Percentiles rank a stretch among this genome's conserved stretches.
These are phyloP conservation scores for Pelecanoides urinatrix DNA, from an alignment of 2,113 vertebrate species.

Conservation along the genomic window DNA sequence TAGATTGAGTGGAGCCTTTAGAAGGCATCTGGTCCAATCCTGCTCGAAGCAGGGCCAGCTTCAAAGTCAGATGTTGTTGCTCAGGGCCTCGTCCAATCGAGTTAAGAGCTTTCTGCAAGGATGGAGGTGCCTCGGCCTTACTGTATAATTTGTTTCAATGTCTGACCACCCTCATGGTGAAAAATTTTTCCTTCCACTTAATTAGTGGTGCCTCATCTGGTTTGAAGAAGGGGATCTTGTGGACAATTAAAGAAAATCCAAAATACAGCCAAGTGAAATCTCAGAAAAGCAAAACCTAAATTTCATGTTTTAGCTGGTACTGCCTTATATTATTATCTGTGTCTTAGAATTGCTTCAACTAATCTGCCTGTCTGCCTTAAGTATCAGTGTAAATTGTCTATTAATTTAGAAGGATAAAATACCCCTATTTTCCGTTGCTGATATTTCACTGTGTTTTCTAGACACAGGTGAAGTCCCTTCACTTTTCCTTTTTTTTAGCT, in stretches of 20 bases:
- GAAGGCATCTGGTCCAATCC: background rate
- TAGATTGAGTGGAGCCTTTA: background rate
- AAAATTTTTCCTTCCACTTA: background rate
- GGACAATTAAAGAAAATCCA: background rate
- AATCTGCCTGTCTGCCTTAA: background rate
- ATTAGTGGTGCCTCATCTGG: background rate
- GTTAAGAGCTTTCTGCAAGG: background rate
- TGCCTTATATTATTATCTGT: background rate
- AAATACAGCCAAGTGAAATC: background rate
- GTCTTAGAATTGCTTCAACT: background rate
- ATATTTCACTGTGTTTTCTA: background rate
- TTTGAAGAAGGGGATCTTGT: background rate
- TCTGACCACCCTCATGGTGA: background rate
- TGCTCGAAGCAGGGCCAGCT: background rate
- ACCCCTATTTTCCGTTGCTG: background rate
- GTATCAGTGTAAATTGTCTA: background rate
- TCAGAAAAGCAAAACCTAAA: background rate
- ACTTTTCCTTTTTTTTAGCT: background rate
- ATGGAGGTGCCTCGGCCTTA: background rate
- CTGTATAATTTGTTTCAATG: background rate
- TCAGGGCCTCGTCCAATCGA: fast-evolving
- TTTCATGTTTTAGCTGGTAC: background rate
- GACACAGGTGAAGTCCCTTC: background rate
- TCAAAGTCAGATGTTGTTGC: fast-evolving
- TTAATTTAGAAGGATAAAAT: background rate